Evolutionary conservation across 2,888 invertebrate species (phyloP).

Genomic region (Spodoptera littoralis): DNA sequence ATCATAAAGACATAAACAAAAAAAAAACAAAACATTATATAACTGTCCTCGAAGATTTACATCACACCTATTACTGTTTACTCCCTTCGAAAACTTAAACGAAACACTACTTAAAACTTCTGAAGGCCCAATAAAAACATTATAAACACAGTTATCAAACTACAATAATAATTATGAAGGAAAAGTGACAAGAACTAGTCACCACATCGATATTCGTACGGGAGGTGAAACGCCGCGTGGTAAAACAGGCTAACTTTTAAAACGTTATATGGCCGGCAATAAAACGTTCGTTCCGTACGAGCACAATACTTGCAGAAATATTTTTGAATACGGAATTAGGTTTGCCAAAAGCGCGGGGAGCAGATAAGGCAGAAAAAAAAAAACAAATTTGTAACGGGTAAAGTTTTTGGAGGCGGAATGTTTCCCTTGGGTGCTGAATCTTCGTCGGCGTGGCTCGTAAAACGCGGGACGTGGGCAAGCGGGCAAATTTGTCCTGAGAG

Average conservation of each 20-base stretch:
- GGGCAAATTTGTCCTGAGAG: slow-evolving; percentile 88
- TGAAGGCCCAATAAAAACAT: slow-evolving; percentile 72
- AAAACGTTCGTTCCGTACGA: slow-evolving; percentile 87
- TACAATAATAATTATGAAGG: slow-evolving; percentile 82
- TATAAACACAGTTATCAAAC: slow-evolving; percentile 76
- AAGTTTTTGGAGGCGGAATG: slow-evolving; percentile 89
- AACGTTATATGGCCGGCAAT: slow-evolving; percentile 88
- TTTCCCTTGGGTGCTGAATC: slow-evolving; percentile 89
- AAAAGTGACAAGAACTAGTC: slow-evolving; percentile 69
- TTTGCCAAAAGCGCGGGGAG: slow-evolving; percentile 88
- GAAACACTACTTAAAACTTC: slow-evolving; percentile 61
- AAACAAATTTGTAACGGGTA: slow-evolving; percentile 89
- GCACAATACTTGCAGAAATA: slow-evolving; percentile 89
- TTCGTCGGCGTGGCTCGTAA: slow-evolving; percentile 88
- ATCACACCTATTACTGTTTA: slow-evolving; percentile 53
- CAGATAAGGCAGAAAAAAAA: slow-evolving; percentile 87
- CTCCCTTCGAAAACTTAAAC: slow-evolving; percentile 34
- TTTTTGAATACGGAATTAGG: slow-evolving; percentile 89
- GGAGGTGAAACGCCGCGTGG: slow-evolving; percentile 73
- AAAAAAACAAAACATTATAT: slow-evolving; percentile 26
- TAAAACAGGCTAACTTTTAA: slow-evolving; percentile 86
- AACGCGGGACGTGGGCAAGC: slow-evolving; percentile 88
- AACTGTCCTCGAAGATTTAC: slow-evolving; percentile 35
- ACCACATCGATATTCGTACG: slow-evolving; percentile 62
- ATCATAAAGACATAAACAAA: slow-evolving; percentile 38